phyloP scores from a whole-genome alignment of 1,140 invertebrate genomes.

The Chironomus striatipennis region DNA sequence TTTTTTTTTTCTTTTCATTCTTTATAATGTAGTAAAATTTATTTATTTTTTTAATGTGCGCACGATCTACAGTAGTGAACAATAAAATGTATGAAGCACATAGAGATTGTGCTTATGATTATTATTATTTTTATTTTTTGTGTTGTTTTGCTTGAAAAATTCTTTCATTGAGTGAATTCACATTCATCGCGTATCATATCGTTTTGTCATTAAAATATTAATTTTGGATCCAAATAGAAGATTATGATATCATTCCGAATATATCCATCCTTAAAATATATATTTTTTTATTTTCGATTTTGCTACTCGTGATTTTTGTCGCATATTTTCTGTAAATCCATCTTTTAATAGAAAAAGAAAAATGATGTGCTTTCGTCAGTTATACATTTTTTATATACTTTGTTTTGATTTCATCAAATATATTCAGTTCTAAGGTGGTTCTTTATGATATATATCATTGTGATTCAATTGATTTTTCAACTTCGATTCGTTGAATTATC shows the following conservation, averaged over 20 bases:
- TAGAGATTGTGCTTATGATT: background rate
- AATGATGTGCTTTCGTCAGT: background rate
- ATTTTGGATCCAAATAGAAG: background rate
- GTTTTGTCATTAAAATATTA: background rate
- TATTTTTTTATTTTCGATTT: too few relatives aligned
- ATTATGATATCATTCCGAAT: background rate
- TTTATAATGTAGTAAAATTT: background rate
- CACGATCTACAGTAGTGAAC: constrained; percentile 6
- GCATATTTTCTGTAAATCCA: too few relatives aligned
- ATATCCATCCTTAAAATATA: too few relatives aligned
- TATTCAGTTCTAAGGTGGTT: background rate
- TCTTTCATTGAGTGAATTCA: background rate
- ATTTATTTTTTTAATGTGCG: background rate
- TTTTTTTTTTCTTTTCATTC: background rate
- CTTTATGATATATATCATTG: too few relatives aligned
- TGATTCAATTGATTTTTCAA: background rate
- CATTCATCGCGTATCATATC: background rate
- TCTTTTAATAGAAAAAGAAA: too few relatives aligned
- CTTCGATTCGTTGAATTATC: background rate
- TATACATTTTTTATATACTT: background rate
- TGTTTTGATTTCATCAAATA: background rate
- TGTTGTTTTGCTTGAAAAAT: background rate
- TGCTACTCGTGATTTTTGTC: too few relatives aligned
- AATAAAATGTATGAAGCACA: constrained; percentile 1
- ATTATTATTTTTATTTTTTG: too few relatives aligned